These are phyloP conservation scores for Synanthedon myopaeformis DNA, from an alignment of 2,888 invertebrate species.

Conservation along the genomic window DNA sequence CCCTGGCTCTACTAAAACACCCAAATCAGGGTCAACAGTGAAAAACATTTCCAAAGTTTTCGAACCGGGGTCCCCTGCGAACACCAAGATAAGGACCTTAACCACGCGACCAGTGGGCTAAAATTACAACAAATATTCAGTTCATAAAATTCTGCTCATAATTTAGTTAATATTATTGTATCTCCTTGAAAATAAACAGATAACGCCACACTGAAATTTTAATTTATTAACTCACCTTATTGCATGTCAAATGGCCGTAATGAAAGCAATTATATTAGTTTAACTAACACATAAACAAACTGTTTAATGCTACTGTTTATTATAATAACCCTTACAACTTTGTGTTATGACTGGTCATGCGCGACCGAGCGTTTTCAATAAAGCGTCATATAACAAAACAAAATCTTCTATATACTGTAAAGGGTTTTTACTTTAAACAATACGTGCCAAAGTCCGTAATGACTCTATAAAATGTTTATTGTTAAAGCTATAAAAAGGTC, in stretches of 20 bases:
- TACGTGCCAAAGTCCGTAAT: neutral
- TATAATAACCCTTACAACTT: neutral
- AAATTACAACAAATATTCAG: too few relatives aligned
- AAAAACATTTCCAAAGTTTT: too few relatives aligned
- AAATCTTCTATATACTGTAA: neutral
- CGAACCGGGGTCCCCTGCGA: too few relatives aligned
- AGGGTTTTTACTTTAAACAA: neutral
- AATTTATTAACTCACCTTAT: conserved; percentile 33
- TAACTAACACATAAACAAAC: conserved; percentile 17
- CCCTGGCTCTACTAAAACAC: too few relatives aligned
- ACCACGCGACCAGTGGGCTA: too few relatives aligned
- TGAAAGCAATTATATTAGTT: conserved; percentile 10
- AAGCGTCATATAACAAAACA: neutral
- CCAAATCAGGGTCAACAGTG: too few relatives aligned
- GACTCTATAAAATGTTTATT: neutral
- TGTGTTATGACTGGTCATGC: conserved; percentile 9
- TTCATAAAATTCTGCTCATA: too few relatives aligned
- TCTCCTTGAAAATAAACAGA: too few relatives aligned
- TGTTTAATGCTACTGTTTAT: conserved; percentile 14
- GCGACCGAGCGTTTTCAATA: conserved; percentile 10
- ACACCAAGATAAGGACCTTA: too few relatives aligned
- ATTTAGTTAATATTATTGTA: too few relatives aligned
- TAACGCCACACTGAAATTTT: too few relatives aligned
- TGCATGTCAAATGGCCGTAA: conserved; percentile 24
- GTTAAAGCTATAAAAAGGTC: too few relatives aligned